Base-by-base conservation (phyloP, 2,113 vertebrate species). In the Pogonocichla stellata region DNA sequence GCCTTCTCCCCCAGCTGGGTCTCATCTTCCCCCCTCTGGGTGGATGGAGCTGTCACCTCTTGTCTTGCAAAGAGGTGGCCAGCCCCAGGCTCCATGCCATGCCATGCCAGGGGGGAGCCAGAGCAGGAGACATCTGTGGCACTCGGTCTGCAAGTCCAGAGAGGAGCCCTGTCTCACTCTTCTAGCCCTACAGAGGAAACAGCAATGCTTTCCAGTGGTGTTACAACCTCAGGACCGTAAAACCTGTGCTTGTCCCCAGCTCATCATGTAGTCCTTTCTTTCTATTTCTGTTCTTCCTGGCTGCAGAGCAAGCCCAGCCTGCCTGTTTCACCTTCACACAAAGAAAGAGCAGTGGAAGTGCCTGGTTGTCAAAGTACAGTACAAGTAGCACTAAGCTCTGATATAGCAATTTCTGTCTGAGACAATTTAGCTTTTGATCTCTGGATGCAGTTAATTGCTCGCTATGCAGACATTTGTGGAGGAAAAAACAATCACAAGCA, bases 381-480 rank as follows among this genome's bases (percentile, higher is more conserved):
- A 61, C 61, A 71, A 79, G 82, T 33, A 86, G 33, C n/a, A 69
- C n/a, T 38, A 88, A 69, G 56, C 66, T 66, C 61, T 80, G 91
- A 92, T 65, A 47, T 5, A 36, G 66, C 9, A 42, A 56, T 74
- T 92, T 65, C 42, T 71, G 5, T 47, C 75, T 58, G 16, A 91
- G 43, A 87, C 25, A 19, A 36, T 57, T 84, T 67, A 85, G 67
- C 56, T 94, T 93, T 85, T 78, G 72, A 91, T 93, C 83, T 85
- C 74, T 91, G 72, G 73, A 47, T 47, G 54, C 77, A 95, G 83
- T 87, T 95, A 97, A 97, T 86, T 95, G 94, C 69, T 65, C 84
- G 51, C 70, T 80, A 38, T 31, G 22, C 66, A 88, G 91, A 79
- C 28, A 0, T 73, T 80, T 70, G 26, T 77, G 70, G 58, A 95